Evolutionary conservation across 2,797 vertebrate species (phyloP).

Genomic region (Chiroxiphia lanceolata): DNA sequence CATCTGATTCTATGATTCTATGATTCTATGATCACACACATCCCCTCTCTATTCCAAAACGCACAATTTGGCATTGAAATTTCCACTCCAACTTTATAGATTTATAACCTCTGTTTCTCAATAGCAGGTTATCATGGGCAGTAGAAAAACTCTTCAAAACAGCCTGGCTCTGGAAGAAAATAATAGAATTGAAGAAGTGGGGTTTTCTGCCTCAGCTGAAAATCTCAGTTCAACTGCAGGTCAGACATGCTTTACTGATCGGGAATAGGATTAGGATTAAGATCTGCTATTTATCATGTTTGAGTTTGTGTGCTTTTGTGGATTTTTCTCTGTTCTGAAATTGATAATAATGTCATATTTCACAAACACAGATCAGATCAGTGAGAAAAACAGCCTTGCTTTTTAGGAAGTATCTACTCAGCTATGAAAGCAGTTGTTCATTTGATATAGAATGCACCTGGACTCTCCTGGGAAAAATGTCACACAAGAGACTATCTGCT

Average conservation of each 20-base stretch:
- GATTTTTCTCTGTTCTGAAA: background rate
- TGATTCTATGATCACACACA: too few relatives aligned
- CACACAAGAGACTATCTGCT: background rate
- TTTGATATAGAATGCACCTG: background rate
- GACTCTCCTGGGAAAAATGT: background rate
- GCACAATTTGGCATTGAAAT: background rate
- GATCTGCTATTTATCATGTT: background rate
- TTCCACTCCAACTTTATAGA: background rate
- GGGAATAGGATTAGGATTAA: background rate
- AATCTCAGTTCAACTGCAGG: background rate
- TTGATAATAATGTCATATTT: background rate
- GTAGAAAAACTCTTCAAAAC: background rate
- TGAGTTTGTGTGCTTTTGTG: background rate
- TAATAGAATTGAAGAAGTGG: background rate
- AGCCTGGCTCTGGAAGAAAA: background rate
- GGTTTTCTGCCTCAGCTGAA: background rate
- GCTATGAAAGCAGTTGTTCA: background rate
- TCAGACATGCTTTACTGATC: background rate
- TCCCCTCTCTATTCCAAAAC: background rate
- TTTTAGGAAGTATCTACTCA: background rate
- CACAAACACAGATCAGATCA: background rate
- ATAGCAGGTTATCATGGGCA: background rate
- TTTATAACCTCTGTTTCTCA: background rate
- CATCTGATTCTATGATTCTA: too few relatives aligned
- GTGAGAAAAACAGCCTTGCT: background rate